phyloP scores from a whole-genome alignment of 2,888 invertebrate species.

The Lasioglossum leucozonium region DNA sequence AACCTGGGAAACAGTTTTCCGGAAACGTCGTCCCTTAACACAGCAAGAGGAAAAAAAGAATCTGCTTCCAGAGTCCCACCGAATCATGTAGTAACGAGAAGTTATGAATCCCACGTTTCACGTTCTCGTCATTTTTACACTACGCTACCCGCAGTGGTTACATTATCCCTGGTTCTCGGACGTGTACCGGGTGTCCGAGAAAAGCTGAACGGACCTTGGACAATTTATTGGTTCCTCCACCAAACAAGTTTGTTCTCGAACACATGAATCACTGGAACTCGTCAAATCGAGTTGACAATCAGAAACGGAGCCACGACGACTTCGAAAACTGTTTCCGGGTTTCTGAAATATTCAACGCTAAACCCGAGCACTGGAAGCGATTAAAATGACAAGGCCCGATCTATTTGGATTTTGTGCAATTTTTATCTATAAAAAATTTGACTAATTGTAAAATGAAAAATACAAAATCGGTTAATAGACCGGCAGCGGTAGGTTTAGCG shows the following conservation, averaged over 20 bases:
- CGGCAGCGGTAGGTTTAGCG: too few relatives aligned
- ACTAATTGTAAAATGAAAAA: too few relatives aligned
- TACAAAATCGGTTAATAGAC: too few relatives aligned
- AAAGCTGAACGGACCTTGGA: background rate
- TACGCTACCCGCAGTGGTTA: background rate
- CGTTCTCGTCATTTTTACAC: background rate
- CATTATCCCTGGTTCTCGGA: background rate
- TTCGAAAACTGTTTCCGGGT: too few relatives aligned
- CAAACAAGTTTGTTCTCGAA: background rate
- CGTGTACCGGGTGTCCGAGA: background rate
- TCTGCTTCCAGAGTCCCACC: background rate
- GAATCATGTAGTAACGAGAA: slow-evolving; percentile 1
- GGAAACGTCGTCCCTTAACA: background rate
- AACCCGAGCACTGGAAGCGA: too few relatives aligned
- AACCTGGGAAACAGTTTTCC: background rate
- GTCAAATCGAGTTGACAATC: too few relatives aligned
- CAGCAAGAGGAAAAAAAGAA: background rate
- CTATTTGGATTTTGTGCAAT: too few relatives aligned
- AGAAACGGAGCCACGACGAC: too few relatives aligned
- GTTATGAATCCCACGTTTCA: background rate
- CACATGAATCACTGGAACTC: too few relatives aligned
- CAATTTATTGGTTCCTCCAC: background rate
- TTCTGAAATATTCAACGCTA: too few relatives aligned
- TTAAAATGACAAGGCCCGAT: too few relatives aligned
- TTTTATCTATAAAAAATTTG: too few relatives aligned